Percentiles rank a stretch among this genome's conserved stretches.
Conservation (phyloP, 2,888 invertebrate genomes). For the Romanomermis culicivorax region DNA sequence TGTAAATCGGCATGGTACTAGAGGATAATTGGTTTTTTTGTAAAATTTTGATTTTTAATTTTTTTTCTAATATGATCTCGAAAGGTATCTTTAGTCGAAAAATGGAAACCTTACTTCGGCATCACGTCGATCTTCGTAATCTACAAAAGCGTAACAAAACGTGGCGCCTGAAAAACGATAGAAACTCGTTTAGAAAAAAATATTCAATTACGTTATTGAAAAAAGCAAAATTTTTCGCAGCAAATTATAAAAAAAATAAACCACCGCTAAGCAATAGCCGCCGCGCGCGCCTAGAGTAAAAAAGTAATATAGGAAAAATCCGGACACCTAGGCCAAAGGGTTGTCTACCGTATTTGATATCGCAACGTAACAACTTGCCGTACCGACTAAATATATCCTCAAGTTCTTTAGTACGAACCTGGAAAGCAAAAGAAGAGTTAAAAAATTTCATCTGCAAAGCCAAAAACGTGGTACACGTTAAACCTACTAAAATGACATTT, state of each 20-base stretch:
- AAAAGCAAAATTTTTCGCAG: too few relatives aligned
- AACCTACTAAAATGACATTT: too few relatives aligned
- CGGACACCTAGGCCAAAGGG: neutral
- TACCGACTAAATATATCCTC: conserved; percentile 8
- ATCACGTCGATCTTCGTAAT: conserved; percentile 12
- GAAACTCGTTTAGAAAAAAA: neutral
- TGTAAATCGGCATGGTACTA: too few relatives aligned
- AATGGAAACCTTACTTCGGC: conserved; percentile 12
- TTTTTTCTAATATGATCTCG: too few relatives aligned
- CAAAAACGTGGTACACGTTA: too few relatives aligned
- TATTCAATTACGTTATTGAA: neutral
- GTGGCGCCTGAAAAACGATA: conserved; percentile 1
- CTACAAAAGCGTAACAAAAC: conserved; percentile 11
- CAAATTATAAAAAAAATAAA: too few relatives aligned
- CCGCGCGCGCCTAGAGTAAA: neutral
- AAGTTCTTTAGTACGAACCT: conserved; percentile 7
- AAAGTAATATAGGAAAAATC: neutral
- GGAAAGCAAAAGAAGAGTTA: too few relatives aligned
- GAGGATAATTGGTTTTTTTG: too few relatives aligned
- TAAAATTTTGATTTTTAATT: too few relatives aligned
- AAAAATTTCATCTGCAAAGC: too few relatives aligned
- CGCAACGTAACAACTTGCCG: conserved; percentile 7
- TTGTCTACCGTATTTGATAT: conserved; percentile 3
- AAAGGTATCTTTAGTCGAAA: too few relatives aligned
- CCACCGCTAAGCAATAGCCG: neutral